A percentile compares a stretch with the other conserved stretches of the same genome.
Conservation (phyloP, 1,140 invertebrate species). For the Leptinotarsa defecta region DNA sequence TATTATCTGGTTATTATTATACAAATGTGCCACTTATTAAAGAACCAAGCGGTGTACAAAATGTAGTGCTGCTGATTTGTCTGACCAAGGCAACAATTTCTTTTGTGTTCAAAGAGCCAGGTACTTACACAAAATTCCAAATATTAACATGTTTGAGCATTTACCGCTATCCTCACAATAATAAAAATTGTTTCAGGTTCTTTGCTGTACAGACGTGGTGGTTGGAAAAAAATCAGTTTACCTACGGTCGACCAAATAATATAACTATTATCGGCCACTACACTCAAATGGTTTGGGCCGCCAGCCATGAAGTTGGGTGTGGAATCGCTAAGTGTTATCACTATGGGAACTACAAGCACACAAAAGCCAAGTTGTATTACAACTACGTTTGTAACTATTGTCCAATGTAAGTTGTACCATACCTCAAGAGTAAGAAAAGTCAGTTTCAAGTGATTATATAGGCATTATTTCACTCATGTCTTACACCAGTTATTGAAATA, state of each 20-base stretch:
- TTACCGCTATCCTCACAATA: too few species aligned
- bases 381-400: constrained; percentile 90
- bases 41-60: too few species aligned
- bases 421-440: background rate
- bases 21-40: too few species aligned
- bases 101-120: too few species aligned
- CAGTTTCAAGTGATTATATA: too few species aligned
- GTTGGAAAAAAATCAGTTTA: constrained; percentile 75
- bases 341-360: constrained; percentile 44
- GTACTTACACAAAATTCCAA: too few species aligned
- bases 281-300: constrained; percentile 83
- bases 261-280: constrained; percentile 76
- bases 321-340: constrained; percentile 71
- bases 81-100: too few species aligned
- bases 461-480: too few species aligned
- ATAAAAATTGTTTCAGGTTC: constrained; percentile 63
- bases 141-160: too few species aligned
- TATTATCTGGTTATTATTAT: too few species aligned
- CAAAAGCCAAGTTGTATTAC: constrained; percentile 66
- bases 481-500: too few species aligned
- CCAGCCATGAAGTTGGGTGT: constrained; percentile 77
- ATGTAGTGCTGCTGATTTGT: too few species aligned
- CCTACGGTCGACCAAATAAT: constrained; percentile 67
- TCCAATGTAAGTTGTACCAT: constrained; percentile 68
- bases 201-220: constrained; percentile 82